These are phyloP conservation scores for Falco peregrinus DNA, from an alignment of 2,797 vertebrate species.

Conservation along the genomic window DNA sequence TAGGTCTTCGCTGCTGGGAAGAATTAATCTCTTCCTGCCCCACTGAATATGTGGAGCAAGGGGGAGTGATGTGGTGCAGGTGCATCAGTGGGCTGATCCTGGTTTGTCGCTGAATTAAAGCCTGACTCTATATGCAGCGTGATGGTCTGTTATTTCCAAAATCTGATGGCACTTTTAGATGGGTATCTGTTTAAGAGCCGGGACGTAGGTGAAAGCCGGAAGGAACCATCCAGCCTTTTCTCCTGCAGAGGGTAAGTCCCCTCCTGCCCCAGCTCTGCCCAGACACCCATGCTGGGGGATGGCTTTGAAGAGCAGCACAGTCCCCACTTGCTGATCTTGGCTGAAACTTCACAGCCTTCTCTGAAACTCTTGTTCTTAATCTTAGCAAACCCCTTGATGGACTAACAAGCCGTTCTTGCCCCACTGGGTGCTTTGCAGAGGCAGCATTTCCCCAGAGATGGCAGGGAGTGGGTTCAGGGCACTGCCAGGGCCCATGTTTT, in stretches of 20 bases:
- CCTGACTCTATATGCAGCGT: neutral
- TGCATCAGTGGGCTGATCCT: neutral
- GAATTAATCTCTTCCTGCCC: neutral
- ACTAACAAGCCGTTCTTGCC: neutral
- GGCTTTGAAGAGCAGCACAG: neutral
- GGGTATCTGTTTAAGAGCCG: neutral
- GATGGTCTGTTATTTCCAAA: neutral
- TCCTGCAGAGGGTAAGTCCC: neutral
- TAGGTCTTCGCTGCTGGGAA: neutral
- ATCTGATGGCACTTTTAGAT: neutral
- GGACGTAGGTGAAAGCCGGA: neutral
- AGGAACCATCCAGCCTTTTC: neutral
- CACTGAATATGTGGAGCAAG: neutral
- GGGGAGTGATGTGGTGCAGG: accelerated
- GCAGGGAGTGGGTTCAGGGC: neutral
- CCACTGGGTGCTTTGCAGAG: accelerated
- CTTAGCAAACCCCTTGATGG: neutral
- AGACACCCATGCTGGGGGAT: neutral
- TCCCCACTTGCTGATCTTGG: neutral
- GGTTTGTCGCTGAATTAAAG: neutral
- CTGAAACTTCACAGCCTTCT: neutral
- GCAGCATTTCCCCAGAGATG: neutral
- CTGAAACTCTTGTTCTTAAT: neutral
- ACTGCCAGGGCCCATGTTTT: neutral
- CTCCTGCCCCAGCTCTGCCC: neutral